phyloP scores from a whole-genome alignment of 2,888 invertebrate species.

The Seira musarum region DNA sequence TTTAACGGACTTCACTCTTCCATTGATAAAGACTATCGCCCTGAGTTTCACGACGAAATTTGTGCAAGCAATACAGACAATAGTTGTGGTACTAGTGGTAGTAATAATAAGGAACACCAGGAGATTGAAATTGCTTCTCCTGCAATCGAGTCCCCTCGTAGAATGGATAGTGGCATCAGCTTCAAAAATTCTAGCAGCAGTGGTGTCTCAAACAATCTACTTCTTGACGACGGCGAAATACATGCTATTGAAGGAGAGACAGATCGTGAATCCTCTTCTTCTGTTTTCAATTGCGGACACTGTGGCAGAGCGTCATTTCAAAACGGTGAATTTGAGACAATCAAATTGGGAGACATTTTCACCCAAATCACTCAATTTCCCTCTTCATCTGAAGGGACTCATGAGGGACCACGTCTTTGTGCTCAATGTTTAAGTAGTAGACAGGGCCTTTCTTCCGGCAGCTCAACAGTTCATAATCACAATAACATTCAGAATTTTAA shows the following conservation, averaged over 20 bases:
- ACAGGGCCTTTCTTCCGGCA: constrained; percentile 23
- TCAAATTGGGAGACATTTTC: constrained; percentile 69
- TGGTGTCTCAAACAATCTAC: neutral
- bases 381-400: constrained; percentile 52
- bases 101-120: constrained; percentile 11
- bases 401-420: constrained; percentile 59
- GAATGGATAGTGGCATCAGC: constrained; percentile 35
- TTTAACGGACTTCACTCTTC: constrained; percentile 30
- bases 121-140: constrained; percentile 22
- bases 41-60: constrained; percentile 15
- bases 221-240: constrained; percentile 9
- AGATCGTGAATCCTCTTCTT: constrained; percentile 21
- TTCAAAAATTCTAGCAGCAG: neutral
- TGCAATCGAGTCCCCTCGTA: neutral
- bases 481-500: constrained; percentile 40
- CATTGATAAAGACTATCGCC: constrained; percentile 14
- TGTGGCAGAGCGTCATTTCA: constrained; percentile 66
- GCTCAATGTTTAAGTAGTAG: constrained; percentile 56
- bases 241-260: constrained; percentile 43
- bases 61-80: constrained; percentile 17
- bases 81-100: constrained; percentile 25
- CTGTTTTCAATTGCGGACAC: constrained; percentile 62
- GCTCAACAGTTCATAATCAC: constrained; percentile 37
- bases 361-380: constrained; percentile 65
- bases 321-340: constrained; percentile 68